Base-by-base conservation (phyloP, 2,797 vertebrate species). In the Salarias fasciatus region DNA sequence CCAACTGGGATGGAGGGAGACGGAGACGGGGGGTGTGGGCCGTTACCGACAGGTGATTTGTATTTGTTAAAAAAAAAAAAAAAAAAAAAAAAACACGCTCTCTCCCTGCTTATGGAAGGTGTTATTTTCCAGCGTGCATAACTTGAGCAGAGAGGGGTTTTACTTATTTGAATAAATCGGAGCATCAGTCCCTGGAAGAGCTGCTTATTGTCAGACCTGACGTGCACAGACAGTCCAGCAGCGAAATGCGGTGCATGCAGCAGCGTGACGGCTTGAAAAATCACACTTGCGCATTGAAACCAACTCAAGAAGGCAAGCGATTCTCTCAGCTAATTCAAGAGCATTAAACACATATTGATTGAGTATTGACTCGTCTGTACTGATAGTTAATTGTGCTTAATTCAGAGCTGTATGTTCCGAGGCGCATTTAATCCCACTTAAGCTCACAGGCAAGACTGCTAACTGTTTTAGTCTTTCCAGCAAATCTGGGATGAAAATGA, bases 11-110 rank as follows among this genome's bases (percentile, higher is more conserved):
- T 48, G 73, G 64, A 77, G 57, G 64, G 75, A 73, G 77, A 62
- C 60, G 59, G 66, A 79, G 69, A 83, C 54, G 69, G 74, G 75
- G 68, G 74, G 45, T 80, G 68, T 72, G 69, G 46, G 72, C 73
- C 76, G 47, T 80, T 78, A 61, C 60, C 44, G 50, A 72, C 55
- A 77, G 74, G 79, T 84, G 73, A 85, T 85, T 79, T 86, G 71
- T 79, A 50, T 57, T 52, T 70, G 44, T 63, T n/a, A n/a, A n/a
- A n/a, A n/a, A n/a, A n/a, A n/a, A n/a, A n/a, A n/a, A n/a, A n/a
- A n/a, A n/a, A 58, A 55, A n/a, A n/a, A n/a, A n/a, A n/a, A n/a
- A n/a, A 53, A 62, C 46, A 48, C 42, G 59, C 7, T 74, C 11
- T 69, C 18, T 43, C 12, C 8, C n/a, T 5, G 12, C 47, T n/a